A percentile compares a stretch with the other conserved stretches of the same genome.
These are phyloP conservation scores for Andricus quercusramuli DNA, from an alignment of 2,888 invertebrate genomes.

Conservation along the genomic window DNA sequence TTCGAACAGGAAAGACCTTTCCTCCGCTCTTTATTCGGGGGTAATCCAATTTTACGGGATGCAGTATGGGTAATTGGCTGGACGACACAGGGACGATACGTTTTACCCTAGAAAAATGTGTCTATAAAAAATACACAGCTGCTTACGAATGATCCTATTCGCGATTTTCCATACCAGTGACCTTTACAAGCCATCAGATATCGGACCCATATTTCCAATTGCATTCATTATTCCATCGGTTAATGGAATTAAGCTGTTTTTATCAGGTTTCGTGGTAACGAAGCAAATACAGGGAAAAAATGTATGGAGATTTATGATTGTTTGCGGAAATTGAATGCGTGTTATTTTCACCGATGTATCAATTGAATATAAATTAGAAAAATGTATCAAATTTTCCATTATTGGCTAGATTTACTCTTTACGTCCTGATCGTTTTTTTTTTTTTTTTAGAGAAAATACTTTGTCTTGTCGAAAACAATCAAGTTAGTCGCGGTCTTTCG, in stretches of 20 bases:
- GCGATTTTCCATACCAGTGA: constrained; percentile 1
- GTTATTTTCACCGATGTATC: not conserved
- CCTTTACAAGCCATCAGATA: not conserved
- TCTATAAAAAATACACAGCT: constrained; percentile 20
- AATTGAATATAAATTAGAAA: no score
- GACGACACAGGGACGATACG: constrained; percentile 6
- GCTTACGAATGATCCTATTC: not conserved
- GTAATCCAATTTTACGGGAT: constrained; percentile 51
- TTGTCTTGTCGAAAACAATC: not conserved
- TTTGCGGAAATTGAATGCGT: not conserved
- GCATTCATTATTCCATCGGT: not conserved
- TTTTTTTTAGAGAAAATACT: not conserved
- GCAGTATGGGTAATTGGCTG: constrained; percentile 18
- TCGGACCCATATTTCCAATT: not conserved
- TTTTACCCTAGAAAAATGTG: constrained; percentile 5
- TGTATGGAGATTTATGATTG: not conserved
- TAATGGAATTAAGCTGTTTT: not conserved
- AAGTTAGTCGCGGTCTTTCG: not conserved
- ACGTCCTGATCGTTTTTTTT: not conserved
- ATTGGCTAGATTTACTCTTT: not conserved
- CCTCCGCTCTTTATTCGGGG: constrained; percentile 47
- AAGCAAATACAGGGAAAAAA: not conserved
- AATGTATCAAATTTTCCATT: not conserved
- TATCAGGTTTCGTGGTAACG: not conserved
- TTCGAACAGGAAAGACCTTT: constrained; percentile 34